phyloP scores from a whole-genome alignment of 2,888 invertebrate species.

The Mimumesa dahlbomi region DNA sequence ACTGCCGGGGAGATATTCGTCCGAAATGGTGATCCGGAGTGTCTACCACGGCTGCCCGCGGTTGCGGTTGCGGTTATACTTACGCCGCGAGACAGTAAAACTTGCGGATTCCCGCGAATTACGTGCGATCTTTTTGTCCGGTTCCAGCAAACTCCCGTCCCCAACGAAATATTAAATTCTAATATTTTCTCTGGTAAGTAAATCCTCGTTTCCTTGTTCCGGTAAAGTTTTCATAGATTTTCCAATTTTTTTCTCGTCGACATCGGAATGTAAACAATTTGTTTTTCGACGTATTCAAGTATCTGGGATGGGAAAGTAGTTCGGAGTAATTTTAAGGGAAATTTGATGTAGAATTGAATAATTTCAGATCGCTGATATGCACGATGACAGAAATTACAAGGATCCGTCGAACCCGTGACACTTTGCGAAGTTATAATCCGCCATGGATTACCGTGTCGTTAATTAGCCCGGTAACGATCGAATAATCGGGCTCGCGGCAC shows the following conservation, averaged over 20 bases:
- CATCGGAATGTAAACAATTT: too few species aligned
- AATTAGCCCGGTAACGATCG: slow-evolving; percentile 24
- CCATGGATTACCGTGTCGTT: slow-evolving; percentile 17
- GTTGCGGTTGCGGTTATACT: slow-evolving; percentile 11
- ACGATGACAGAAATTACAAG: slow-evolving; percentile 22
- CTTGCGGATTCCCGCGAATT: neutral
- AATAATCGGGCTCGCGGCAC: slow-evolving; percentile 5
- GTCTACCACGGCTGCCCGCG: neutral
- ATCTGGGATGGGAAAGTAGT: too few species aligned
- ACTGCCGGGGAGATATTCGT: slow-evolving; percentile 18
- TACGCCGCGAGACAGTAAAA: slow-evolving; percentile 1
- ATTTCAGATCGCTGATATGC: too few species aligned
- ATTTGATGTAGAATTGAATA: too few species aligned
- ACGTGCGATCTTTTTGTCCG: neutral
- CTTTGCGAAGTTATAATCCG: slow-evolving; percentile 16
- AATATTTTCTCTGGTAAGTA: too few species aligned
- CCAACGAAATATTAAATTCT: too few species aligned
- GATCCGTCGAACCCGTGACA: slow-evolving; percentile 1
- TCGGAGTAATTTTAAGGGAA: too few species aligned
- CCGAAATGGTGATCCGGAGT: slow-evolving; percentile 25
- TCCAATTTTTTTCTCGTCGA: too few species aligned
- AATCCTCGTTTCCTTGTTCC: too few species aligned
- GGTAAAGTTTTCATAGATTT: too few species aligned
- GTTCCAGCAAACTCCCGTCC: too few species aligned
- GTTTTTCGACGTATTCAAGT: too few species aligned